Evolutionary conservation across 2,888 invertebrate genomes (phyloP), one percentile per base, ranked within the genome.

Genomic region (Aphrophora alni): DNA sequence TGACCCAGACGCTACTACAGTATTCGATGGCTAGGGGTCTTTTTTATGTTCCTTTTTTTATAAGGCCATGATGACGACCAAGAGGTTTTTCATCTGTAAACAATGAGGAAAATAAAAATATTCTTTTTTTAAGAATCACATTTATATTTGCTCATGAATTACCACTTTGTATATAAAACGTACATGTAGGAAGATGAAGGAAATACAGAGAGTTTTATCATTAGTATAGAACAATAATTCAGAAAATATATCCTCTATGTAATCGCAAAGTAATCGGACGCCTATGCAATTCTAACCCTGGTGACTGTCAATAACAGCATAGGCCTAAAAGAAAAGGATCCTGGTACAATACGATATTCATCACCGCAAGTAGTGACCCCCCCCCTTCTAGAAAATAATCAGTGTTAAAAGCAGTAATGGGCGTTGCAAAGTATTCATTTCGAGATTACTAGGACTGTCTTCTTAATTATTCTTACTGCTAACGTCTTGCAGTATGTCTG

Each of bases 381-480:
- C 59, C 59, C 21, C 5, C 59, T 59, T 12, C 10, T 1, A 44
- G 44, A 44, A 44, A 44, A 44, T 44, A 59, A 59, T 59, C 59
- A 59, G 59, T 21, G 59, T 59, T 59, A 59, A 59, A 59, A 59
- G 59, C 59, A 59, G 59, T 59, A 59, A 59, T 59, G 59, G 59
- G 59, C 21, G 59, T 21, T 59, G 59, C 12, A 1, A 59, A 21
- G 14, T 8, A 33, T 8, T 59, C 59, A 59, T 59, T 59, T 59
- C 59, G 2, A 59, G 59, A 59, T 59, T 59, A 21, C 59, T 10
- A 14, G 12, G 21, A 21, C 4, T 21, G 21, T 21, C 59, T 59
- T 21, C 21, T n/a, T 21, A 59, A 59, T 59, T 59, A 59, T 59
- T 59, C 4, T 59, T 59, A 59, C 21, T 59, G 59, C 21, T 2